Conservation (phyloP, 2,797 vertebrate species). For the Ambastaia sidthimunki region DNA sequence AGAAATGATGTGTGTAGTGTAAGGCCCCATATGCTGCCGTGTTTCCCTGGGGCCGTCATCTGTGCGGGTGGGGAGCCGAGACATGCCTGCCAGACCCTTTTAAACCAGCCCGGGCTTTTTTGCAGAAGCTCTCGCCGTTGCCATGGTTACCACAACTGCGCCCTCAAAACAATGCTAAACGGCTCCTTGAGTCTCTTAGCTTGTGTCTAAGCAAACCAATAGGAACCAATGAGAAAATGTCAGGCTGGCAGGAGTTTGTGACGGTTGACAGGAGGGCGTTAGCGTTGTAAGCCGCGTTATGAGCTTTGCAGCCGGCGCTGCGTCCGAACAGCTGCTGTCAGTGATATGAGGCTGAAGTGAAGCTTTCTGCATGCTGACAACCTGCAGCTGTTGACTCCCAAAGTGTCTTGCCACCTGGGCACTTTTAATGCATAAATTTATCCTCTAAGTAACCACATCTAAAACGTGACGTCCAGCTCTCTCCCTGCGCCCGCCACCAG, state of each 20-base stretch:
- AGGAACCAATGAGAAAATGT: background rate
- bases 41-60: conserved; percentile 51
- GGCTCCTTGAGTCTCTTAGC: background rate
- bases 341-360: conserved; percentile 74
- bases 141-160: conserved; percentile 65
- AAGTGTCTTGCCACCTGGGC: conserved; percentile 76
- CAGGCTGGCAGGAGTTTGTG: conserved; percentile 7
- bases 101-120: conserved; percentile 14
- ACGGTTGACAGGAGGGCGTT: conserved; percentile 58
- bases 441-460: conserved; percentile 77
- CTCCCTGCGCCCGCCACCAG: background rate
- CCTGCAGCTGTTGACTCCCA: conserved; percentile 55
- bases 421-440: conserved; percentile 81
- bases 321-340: conserved; percentile 77
- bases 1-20: conserved; percentile 35
- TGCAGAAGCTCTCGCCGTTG: conserved; percentile 36
- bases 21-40: conserved; percentile 62
- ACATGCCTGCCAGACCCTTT: conserved; percentile 52
- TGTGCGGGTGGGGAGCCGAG: conserved; percentile 51
- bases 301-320: conserved; percentile 64
- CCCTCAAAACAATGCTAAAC: conserved; percentile 4
- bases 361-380: conserved; percentile 65
- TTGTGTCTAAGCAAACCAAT: conserved; percentile 4
- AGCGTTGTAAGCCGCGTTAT: conserved; percentile 70
- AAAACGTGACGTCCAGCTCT: conserved; percentile 57